Base-by-base conservation (phyloP, 2,797 vertebrate genomes). In the Potorous gilbertii region DNA sequence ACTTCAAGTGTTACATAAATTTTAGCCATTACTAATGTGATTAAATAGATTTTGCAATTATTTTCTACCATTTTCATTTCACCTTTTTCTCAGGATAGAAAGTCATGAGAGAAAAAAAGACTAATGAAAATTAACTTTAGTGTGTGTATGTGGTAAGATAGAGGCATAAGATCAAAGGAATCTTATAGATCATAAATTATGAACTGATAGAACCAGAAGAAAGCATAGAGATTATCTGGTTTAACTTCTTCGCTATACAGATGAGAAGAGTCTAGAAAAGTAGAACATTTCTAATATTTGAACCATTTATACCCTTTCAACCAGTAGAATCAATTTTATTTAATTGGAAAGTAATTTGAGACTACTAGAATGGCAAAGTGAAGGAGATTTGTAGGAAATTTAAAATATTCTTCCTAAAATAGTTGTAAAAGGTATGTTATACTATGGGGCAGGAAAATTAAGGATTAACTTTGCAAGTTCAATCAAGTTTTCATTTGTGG, bases 401-500 rank as follows among this genome's bases (percentile, higher is more conserved):
- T 97, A 96, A 91, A 91, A 92, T 9, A 95, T 87, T 54, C 5
- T 18, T 91, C 74, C 59, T 96, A 91, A 95, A 96, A 95, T 81
- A 55, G 96, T 93, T 31, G 92, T 96, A 62, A 95, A 95, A 52
- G 89, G 92, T 5, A 90, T 95, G 93, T 95, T 91, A 55, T 91
- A 29, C 62, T 66, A 52, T 56, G 2, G 89, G 54, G 57, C n/a
- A 91, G 56, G 87, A 96, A 97, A 96, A 54, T 21, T 27, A 97
- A 66, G 40, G 54, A 59, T 92, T 94, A 95, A 90, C 52, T 95
- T 94, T 94, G 96, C 66, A 94, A 57, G 52, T 56, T 90, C 28
- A 94, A 54, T 40, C 94, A 56, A 92, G 90, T 95, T 97, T 97
- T 52, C 54, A 92, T 94, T 96, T 94, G 52, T 95, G n/a, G 93